phyloP scores from a whole-genome alignment of 2,113 vertebrate genomes.

The Guaruba guarouba region DNA sequence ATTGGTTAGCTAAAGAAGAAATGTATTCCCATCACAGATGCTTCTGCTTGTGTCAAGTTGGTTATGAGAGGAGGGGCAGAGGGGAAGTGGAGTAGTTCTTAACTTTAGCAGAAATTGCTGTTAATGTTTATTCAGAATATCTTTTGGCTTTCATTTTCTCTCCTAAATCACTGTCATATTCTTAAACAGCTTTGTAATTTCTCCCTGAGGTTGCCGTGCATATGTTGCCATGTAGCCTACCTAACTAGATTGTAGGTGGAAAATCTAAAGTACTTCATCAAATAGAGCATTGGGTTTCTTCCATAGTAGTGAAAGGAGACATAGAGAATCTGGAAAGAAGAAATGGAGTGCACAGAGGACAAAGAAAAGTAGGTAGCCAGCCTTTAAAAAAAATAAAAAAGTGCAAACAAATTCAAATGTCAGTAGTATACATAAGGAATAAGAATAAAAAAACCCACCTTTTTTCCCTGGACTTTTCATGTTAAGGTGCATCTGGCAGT shows the following conservation, averaged over 20 bases:
- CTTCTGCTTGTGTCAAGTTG: neutral
- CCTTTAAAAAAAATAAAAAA: neutral
- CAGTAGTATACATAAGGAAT: neutral
- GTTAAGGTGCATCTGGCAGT: neutral
- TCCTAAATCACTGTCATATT: neutral
- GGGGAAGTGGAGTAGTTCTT: neutral
- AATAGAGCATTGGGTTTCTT: neutral
- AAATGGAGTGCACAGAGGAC: neutral
- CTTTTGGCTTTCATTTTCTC: neutral
- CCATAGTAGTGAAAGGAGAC: neutral
- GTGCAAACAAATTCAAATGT: neutral
- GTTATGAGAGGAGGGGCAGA: neutral
- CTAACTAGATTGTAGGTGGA: neutral
- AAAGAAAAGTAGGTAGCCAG: neutral
- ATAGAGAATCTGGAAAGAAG: neutral
- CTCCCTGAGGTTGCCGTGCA: neutral
- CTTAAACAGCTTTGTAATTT: neutral
- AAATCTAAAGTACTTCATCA: neutral
- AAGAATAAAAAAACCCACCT: rapidly evolving
- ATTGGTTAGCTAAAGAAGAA: neutral
- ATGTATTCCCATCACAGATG: neutral
- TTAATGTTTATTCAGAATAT: neutral
- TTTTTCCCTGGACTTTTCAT: neutral
- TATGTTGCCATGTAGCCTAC: neutral
- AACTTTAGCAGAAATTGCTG: neutral